A percentile compares a stretch with the other conserved stretches of the same genome.
Conservation (phyloP, 2,113 vertebrate genomes). For the Zingel zingel region DNA sequence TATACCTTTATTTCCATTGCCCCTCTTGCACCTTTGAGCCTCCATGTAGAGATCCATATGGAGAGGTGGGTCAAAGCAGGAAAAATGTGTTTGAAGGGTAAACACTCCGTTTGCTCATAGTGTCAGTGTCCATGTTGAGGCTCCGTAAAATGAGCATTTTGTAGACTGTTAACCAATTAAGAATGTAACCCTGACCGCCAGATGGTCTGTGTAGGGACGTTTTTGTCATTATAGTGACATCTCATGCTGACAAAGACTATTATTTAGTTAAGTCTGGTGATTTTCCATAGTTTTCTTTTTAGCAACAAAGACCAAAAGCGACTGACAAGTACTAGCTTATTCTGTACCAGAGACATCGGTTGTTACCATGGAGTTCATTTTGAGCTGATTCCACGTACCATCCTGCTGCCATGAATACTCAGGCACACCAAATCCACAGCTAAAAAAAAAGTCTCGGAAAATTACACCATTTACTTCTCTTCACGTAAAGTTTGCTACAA, state of each 20-base stretch:
- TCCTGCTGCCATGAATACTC: not conserved
- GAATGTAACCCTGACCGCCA: not conserved
- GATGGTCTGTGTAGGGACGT: not conserved
- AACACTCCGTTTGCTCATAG: not conserved
- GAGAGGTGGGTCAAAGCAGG: not conserved
- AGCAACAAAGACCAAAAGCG: not conserved
- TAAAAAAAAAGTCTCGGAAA: too few species aligned
- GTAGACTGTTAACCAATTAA: not conserved
- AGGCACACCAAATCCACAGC: not conserved
- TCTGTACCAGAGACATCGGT: not conserved
- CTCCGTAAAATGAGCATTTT: not conserved
- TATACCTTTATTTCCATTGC: not conserved
- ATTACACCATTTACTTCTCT: too few species aligned
- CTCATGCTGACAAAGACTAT: not conserved
- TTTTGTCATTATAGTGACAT: not conserved
- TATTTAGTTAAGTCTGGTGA: not conserved
- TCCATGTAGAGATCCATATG: not conserved
- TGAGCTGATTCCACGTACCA: too few species aligned
- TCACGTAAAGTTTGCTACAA: too few species aligned
- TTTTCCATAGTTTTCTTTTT: not conserved
- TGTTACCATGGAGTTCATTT: not conserved
- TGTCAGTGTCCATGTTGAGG: not conserved
- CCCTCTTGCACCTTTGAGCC: not conserved
- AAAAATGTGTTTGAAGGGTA: slow-evolving; percentile 5
- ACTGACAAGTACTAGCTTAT: not conserved